These are phyloP conservation scores for Xenus cinereus DNA, from an alignment of 2,113 vertebrate genomes.

Conservation along the genomic window DNA sequence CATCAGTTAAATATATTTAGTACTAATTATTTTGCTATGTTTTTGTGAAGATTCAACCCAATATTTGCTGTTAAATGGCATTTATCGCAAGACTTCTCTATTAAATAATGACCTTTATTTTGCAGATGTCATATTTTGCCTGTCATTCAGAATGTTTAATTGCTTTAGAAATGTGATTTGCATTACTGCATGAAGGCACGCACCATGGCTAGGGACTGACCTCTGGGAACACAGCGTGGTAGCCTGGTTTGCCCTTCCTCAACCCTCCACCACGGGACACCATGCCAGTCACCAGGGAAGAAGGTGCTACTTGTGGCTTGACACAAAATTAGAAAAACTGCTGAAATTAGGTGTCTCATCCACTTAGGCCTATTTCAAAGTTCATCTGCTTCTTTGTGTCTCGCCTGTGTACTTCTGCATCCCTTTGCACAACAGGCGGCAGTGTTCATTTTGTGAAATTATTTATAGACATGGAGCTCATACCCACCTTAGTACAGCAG, in stretches of 20 bases:
- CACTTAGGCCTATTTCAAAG: not conserved
- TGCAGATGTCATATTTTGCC: not conserved
- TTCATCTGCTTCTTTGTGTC: not conserved
- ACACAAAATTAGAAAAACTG: accelerated
- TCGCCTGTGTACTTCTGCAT: not conserved
- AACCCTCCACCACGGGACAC: accelerated
- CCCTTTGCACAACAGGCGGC: not conserved
- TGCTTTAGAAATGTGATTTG: not conserved
- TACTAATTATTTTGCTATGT: not conserved
- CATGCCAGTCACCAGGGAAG: accelerated
- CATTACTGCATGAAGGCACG: not conserved
- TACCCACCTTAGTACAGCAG: not conserved
- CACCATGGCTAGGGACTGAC: not conserved
- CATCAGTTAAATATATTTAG: not conserved
- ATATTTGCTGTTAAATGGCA: not conserved
- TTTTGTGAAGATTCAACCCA: not conserved
- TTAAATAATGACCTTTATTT: not conserved
- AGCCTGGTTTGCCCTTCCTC: not conserved
- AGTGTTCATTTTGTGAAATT: not conserved
- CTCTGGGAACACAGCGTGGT: accelerated
- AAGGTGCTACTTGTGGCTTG: not conserved
- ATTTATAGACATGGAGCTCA: not conserved
- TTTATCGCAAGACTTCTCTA: not conserved
- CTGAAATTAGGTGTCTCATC: not conserved
- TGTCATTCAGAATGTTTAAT: not conserved